These are phyloP conservation scores for Numida meleagris DNA, from an alignment of 2,113 vertebrate species.

Conservation along the genomic window DNA sequence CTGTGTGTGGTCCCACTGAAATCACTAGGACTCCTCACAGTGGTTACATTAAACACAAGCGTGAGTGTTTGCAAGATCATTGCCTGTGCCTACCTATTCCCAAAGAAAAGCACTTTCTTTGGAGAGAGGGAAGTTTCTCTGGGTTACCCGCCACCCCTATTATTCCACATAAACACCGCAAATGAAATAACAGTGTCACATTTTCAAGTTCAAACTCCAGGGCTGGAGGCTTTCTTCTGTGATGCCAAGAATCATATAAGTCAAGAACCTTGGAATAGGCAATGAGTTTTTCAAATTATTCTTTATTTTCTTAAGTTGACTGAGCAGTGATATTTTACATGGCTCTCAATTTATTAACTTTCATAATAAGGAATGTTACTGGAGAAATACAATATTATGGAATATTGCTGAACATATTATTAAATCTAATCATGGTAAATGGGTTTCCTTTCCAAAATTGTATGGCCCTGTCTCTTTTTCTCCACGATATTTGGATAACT, in stretches of 20 bases:
- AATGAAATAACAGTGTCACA: not conserved
- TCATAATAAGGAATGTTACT: slow-evolving; percentile 50
- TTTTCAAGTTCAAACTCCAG: slow-evolving; percentile 6
- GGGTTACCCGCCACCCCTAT: not conserved
- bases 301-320: slow-evolving; percentile 31
- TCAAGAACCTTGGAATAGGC: not conserved
- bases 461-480: not conserved
- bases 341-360: slow-evolving; percentile 57
- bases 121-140: not conserved
- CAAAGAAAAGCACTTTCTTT: not conserved
- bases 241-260: slow-evolving; percentile 16
- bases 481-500: not conserved
- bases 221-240: not conserved
- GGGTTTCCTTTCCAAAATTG: not conserved
- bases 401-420: slow-evolving; percentile 33
- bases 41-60: not conserved
- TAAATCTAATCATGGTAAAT: slow-evolving; percentile 30
- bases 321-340: slow-evolving; percentile 30
- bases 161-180: not conserved
- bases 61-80: not conserved
- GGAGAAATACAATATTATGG: slow-evolving; percentile 15
- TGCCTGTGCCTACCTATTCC: not conserved
- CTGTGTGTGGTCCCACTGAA: slow-evolving; percentile 52
- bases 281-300: slow-evolving; percentile 42
- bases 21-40: not conserved